phyloP scores from a whole-genome alignment of 2,888 invertebrate genomes.

The Agapetus fuscipes region DNA sequence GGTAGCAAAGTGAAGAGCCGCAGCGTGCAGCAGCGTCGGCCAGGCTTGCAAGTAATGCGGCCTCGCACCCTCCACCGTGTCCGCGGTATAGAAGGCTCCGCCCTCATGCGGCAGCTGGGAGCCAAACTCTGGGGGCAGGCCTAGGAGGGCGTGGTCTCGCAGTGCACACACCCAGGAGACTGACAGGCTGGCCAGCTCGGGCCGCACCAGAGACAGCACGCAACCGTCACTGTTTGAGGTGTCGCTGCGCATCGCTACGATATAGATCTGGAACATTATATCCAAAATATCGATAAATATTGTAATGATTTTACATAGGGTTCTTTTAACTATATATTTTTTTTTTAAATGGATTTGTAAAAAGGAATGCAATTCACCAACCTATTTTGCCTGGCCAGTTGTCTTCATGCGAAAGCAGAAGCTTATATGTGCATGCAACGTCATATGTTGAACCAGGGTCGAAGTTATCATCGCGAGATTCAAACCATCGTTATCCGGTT shows the following conservation, averaged over 20 bases:
- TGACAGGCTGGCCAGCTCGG: conserved; percentile 84
- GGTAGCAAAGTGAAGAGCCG: conserved; percentile 58
- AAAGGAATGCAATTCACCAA: too few relatives aligned
- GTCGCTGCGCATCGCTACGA: conserved; percentile 82
- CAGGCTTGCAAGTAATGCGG: conserved; percentile 87
- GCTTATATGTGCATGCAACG: too few relatives aligned
- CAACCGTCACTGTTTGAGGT: conserved; percentile 57
- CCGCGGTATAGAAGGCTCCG: conserved; percentile 95
- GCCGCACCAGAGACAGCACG: conserved; percentile 87
- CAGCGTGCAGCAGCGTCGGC: conserved; percentile 92
- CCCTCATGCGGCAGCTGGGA: conserved; percentile 93
- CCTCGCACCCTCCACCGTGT: conserved; percentile 88
- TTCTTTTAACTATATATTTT: neutral
- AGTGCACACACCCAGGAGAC: conserved; percentile 93
- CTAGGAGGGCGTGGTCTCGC: conserved; percentile 88
- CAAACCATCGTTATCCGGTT: too few relatives aligned
- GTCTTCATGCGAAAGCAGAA: too few relatives aligned
- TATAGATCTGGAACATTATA: conserved; percentile 59
- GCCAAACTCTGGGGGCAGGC: conserved; percentile 88
- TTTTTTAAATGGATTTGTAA: too few relatives aligned
- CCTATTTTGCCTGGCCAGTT: too few relatives aligned
- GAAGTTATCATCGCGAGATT: too few relatives aligned
- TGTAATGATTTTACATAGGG: conserved; percentile 1
- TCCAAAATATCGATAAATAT: too few relatives aligned
- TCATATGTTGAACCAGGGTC: too few relatives aligned